These are phyloP conservation scores for Ylistrum balloti DNA, from an alignment of 1,140 invertebrate species.

Conservation along the genomic window DNA sequence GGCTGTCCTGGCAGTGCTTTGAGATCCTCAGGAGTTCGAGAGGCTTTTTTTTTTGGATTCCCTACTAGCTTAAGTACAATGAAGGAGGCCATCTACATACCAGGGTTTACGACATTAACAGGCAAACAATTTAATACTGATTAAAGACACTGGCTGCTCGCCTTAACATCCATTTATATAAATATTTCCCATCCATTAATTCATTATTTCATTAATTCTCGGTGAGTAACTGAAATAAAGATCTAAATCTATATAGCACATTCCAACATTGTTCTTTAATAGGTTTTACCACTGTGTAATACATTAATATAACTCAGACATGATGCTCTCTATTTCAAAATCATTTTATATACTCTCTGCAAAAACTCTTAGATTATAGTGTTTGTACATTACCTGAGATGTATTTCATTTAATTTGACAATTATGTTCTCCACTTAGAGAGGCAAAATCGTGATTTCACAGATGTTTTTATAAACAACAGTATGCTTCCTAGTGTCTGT, in stretches of 20 bases:
- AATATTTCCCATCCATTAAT: neutral
- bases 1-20: neutral
- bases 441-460: neutral
- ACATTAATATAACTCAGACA: constrained; percentile 34
- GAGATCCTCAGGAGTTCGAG: neutral
- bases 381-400: neutral
- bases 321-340: constrained; percentile 2
- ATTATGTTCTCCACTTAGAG: neutral
- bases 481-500: neutral
- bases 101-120: constrained; percentile 34
- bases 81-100: neutral
- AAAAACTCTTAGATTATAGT: constrained; percentile 4
- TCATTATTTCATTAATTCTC: constrained; percentile 36
- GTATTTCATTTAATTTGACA: constrained; percentile 29
- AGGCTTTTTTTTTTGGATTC: neutral
- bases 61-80: neutral
- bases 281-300: neutral
- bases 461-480: constrained; percentile 10
- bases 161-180: constrained; percentile 34
- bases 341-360: neutral
- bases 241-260: neutral
- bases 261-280: constrained; percentile 29
- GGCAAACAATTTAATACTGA: constrained; percentile 12
- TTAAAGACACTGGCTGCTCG: constrained; percentile 23
- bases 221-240: neutral